Evolutionary conservation across 1,140 invertebrate species (phyloP).

Genomic region (Psix sp.): DNA sequence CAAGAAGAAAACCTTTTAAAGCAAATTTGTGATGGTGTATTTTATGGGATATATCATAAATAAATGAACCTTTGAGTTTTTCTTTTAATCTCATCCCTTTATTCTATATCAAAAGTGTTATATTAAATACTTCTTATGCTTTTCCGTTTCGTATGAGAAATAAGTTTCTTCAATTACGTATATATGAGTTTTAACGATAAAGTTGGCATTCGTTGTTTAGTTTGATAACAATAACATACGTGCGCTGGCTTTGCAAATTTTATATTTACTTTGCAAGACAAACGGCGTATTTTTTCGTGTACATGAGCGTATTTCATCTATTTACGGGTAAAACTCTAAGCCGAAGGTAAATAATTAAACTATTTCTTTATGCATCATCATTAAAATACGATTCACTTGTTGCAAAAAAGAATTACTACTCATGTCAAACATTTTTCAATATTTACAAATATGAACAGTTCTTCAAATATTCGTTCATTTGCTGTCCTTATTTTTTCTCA

Average conservation of each 20-base stretch:
- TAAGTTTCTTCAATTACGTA: constrained; percentile 37
- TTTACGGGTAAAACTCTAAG: too few relatives aligned
- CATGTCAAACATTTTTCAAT: too few relatives aligned
- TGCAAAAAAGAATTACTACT: too few relatives aligned
- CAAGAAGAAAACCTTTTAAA: constrained; percentile 32
- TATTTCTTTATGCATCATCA: too few relatives aligned
- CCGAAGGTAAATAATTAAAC: too few relatives aligned
- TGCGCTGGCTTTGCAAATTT: constrained; percentile 40
- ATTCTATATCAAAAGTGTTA: constrained; percentile 48
- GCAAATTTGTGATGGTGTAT: constrained; percentile 31
- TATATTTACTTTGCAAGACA: constrained; percentile 21
- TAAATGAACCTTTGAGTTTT: constrained; percentile 39
- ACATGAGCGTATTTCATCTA: not conserved
- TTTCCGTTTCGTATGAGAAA: constrained; percentile 37
- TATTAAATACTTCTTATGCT: constrained; percentile 6
- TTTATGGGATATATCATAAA: constrained; percentile 40
- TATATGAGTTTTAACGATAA: constrained; percentile 31
- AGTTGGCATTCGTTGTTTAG: constrained; percentile 47
- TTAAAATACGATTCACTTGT: too few relatives aligned
- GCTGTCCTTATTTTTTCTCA: too few relatives aligned
- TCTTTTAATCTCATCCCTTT: constrained; percentile 41
- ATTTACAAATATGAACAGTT: too few relatives aligned
- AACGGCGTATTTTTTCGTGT: constrained; percentile 42
- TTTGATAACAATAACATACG: constrained; percentile 44
- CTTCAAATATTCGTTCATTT: too few relatives aligned